Evolutionary conservation across 2,888 invertebrate genomes (phyloP).

Genomic region (Drymonia ruficornis): DNA sequence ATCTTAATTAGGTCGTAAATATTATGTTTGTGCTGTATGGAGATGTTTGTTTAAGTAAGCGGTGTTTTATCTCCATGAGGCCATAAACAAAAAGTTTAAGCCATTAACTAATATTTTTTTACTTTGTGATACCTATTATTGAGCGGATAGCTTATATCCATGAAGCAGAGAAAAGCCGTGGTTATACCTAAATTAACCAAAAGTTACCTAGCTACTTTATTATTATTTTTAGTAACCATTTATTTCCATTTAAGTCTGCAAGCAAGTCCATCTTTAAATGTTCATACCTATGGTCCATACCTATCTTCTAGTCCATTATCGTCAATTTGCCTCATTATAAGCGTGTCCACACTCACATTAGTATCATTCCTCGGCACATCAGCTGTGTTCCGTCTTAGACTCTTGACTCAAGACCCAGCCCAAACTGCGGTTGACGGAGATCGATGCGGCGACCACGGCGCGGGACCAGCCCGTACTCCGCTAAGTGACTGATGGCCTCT

Average conservation of each 20-base stretch:
- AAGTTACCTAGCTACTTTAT: too few species aligned
- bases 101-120: too few species aligned
- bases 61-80: too few species aligned
- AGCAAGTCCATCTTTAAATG: too few species aligned
- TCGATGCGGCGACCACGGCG: constrained; percentile 60
- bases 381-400: constrained; percentile 35
- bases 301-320: background rate
- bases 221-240: too few species aligned
- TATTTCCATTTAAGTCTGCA: too few species aligned
- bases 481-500: constrained; percentile 67
- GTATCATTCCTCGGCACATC: constrained; percentile 23
- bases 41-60: background rate
- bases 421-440: constrained; percentile 66
- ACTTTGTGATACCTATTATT: too few species aligned
- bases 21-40: constrained; percentile 15
- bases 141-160: too few species aligned
- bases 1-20: constrained; percentile 58
- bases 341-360: background rate
- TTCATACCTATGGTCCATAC: too few species aligned
- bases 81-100: too few species aligned
- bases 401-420: constrained; percentile 32
- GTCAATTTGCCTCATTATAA: background rate
- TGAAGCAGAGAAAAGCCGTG: too few species aligned
- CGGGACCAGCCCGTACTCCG: constrained; percentile 9
- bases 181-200: too few species aligned